These are phyloP conservation scores for Tympanuchus pallidicinctus DNA, from an alignment of 2,113 vertebrate species.

Conservation along the genomic window DNA sequence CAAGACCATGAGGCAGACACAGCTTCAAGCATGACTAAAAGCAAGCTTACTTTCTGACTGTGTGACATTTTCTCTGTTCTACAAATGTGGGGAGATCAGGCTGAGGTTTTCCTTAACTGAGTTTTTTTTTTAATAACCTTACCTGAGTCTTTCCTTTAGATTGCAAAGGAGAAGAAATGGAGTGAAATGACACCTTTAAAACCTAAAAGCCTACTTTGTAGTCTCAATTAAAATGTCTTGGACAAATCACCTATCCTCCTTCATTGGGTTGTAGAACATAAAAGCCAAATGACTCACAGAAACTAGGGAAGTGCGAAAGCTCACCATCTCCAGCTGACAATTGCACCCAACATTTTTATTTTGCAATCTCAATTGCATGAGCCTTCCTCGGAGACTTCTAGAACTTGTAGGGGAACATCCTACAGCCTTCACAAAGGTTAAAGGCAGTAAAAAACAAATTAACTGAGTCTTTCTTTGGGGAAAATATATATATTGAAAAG, in stretches of 20 bases:
- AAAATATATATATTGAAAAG: neutral
- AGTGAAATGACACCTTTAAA: neutral
- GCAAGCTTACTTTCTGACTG: neutral
- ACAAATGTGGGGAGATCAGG: neutral
- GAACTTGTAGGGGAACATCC: neutral
- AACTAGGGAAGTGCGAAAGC: neutral
- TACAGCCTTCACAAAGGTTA: neutral
- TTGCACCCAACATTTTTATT: neutral
- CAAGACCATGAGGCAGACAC: neutral
- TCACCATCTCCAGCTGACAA: neutral
- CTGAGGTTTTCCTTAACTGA: neutral
- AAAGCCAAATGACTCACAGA: neutral
- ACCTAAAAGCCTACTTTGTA: fast-evolving
- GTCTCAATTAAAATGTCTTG: neutral
- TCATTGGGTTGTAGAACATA: neutral
- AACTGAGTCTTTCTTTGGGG: neutral
- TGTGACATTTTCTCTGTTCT: neutral
- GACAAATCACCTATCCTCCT: neutral
- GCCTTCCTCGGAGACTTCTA: neutral
- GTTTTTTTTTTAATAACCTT: neutral
- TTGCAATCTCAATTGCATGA: neutral
- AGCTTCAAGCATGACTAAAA: fast-evolving
- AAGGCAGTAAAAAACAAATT: slow-evolving; percentile 21
- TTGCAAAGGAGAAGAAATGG: neutral
- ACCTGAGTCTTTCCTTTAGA: neutral